Evolutionary conservation across 2,797 vertebrate genomes (phyloP), one percentile per base, ranked within the genome.

Genomic region (Darevskia nairensis): DNA sequence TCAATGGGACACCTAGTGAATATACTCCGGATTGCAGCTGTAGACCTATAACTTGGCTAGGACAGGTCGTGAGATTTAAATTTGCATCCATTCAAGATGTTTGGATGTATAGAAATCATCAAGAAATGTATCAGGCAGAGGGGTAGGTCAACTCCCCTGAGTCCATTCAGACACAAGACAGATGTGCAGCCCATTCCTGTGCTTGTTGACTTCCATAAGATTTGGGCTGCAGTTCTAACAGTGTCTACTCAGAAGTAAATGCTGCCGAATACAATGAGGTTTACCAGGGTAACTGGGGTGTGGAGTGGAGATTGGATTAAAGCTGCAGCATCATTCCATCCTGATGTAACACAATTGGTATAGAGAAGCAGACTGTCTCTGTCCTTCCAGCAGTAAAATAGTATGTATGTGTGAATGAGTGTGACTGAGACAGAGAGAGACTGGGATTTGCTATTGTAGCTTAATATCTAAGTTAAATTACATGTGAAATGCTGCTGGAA

Each of bases 391-490:
- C 23, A 3, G 2, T 72, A 19, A 72, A 27, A 59, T 2, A 74
- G 46, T 3, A 2, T 4, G 17, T 4, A 29, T 9, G 3, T 0
- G 9, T 27, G 27, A 35, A 66, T 29, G 69, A 87, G 8, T 82
- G 50, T 76, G 61, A 8, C 29, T 6, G n/a, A 50, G 76, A n/a
- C 25, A 50, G 44, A 66, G 79, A 46, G 8, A 88, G 82, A 27
- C 55, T 78, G 55, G 17, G 6, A 27, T 10, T 88, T 93, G 76
- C 3, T 66, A n/a, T 44, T 74, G 9, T 4, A 64, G 21, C 8
- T 32, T 41, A 3, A 27, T 88, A 85, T 8, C 80, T 88, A 92
- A 8, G 39, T 77, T 85, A 75, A 85, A 84, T 17, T 85, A 85
- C 71, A 85, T 80, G 68, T 89, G 87, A 32, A 23, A 8, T 2